Evolutionary conservation across 2,113 vertebrate species (phyloP).

Genomic region (Micronycteris hirsuta): DNA sequence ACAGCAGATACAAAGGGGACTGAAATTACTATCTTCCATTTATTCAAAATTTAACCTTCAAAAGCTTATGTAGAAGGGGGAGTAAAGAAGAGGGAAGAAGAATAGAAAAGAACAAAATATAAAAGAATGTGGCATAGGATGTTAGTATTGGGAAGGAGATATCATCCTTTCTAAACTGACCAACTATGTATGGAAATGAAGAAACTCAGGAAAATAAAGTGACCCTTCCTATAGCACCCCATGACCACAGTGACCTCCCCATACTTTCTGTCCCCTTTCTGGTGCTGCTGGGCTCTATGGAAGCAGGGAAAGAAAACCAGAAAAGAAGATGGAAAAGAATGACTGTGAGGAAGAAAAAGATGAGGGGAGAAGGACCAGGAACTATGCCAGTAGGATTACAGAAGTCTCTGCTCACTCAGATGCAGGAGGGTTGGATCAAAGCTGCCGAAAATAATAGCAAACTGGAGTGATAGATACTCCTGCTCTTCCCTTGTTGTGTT

Average conservation of each 20-base stretch:
- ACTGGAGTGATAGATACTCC: neutral
- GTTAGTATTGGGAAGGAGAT: neutral
- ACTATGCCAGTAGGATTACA: neutral
- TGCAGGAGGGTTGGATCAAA: neutral
- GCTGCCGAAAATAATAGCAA: neutral
- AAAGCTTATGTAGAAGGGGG: neutral
- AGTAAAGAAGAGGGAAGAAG: neutral
- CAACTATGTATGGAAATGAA: neutral
- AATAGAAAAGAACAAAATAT: neutral
- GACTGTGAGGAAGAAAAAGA: neutral
- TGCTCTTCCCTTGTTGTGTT: neutral
- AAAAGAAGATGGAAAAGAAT: neutral
- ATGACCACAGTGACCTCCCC: too few species aligned
- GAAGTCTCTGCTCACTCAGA: neutral
- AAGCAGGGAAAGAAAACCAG: neutral
- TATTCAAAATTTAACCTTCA: conserved; percentile 9
- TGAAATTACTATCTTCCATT: neutral
- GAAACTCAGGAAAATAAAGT: neutral
- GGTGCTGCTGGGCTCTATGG: neutral
- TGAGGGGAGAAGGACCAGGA: neutral
- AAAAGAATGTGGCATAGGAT: neutral
- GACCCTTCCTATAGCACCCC: neutral
- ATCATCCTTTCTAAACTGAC: neutral
- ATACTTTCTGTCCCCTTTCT: neutral
- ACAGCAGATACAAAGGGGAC: neutral